Evolutionary conservation across 2,113 vertebrate genomes (phyloP).

Genomic region (rat (Rattus norvegicus)): DNA sequence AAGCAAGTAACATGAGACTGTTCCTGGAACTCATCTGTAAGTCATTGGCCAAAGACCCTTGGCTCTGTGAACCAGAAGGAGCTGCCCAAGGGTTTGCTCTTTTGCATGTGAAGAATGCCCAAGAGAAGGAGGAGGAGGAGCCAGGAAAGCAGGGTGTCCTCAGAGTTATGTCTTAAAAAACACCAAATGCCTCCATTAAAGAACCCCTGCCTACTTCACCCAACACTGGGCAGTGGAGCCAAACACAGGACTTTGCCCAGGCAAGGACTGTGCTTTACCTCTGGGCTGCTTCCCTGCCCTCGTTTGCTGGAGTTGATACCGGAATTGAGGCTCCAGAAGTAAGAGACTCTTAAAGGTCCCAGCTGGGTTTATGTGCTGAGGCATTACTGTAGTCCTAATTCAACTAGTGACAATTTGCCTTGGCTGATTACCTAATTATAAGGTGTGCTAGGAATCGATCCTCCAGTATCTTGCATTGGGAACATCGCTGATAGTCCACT

Average conservation of each 20-base stretch:
- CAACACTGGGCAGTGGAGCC: too few relatives aligned
- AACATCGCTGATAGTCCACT: neutral
- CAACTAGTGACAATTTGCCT: neutral
- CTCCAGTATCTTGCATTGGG: neutral
- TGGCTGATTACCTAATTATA: neutral
- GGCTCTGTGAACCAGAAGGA: neutral
- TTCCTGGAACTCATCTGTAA: neutral
- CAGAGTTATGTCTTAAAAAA: neutral
- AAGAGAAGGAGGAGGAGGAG: neutral
- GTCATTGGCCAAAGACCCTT: neutral
- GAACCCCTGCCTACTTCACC: neutral
- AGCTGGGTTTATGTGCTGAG: neutral
- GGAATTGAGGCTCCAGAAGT: neutral
- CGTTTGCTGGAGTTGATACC: slow-evolving; percentile 7
- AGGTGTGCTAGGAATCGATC: neutral
- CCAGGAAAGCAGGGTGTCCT: neutral
- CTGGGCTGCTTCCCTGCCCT: too few relatives aligned
- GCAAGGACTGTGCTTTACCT: neutral
- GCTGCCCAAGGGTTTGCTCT: neutral
- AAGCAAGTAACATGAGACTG: neutral
- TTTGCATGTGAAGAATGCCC: neutral
- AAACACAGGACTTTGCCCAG: neutral
- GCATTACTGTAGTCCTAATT: neutral
- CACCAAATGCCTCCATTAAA: neutral
- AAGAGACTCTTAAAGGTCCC: neutral